Evolutionary conservation across 2,113 vertebrate genomes (phyloP), one percentile per base, ranked within the genome.

Genomic region (Ptilonorhynchus violaceus): DNA sequence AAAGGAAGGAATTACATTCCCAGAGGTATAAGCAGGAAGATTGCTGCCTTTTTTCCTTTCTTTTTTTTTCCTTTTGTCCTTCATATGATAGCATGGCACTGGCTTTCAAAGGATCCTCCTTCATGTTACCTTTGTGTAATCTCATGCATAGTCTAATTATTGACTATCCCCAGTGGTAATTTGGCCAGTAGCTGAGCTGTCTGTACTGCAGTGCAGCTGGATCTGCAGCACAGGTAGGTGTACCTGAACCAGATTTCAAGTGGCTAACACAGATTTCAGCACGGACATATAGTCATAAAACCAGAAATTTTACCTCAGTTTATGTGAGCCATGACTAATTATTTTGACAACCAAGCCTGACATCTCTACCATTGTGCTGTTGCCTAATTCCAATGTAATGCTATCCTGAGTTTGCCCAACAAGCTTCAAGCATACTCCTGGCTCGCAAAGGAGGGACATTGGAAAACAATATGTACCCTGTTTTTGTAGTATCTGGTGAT

Each of bases 91-190:
- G 63, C 35, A 60, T 78, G 60, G 30, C 72, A 70, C 52, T 80
- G 63, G n/a, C 31, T 96, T 92, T 94, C 47, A 85, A n/a, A 93
- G n/a, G 35, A 88, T 76, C 59, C 39, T 87, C 70, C 81, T 95
- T 88, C 62, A 46, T 30, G 50, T 70, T 93, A 73, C 82, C 82
- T 89, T 62, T 83, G 64, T 44, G 47, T 75, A 77, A 85, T 90
- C 72, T 88, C 72, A 80, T 50, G 55, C 80, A 59, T 93, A 93
- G 67, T 70, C 91, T 93, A 91, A 95, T 96, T 88, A 93, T 64
- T 94, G 90, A 92, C 72, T 80, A 64, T 92, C 52, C 85, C 75
- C 70, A 85, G 59, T 55, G 49, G 67, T 67, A 92, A 92, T 90
- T 52, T 84, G 79, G 25, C 41, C 81, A 63, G 74, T 68, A 89